These are phyloP conservation scores for Chanos chanos DNA, from an alignment of 2,797 vertebrate genomes.

Conservation along the genomic window DNA sequence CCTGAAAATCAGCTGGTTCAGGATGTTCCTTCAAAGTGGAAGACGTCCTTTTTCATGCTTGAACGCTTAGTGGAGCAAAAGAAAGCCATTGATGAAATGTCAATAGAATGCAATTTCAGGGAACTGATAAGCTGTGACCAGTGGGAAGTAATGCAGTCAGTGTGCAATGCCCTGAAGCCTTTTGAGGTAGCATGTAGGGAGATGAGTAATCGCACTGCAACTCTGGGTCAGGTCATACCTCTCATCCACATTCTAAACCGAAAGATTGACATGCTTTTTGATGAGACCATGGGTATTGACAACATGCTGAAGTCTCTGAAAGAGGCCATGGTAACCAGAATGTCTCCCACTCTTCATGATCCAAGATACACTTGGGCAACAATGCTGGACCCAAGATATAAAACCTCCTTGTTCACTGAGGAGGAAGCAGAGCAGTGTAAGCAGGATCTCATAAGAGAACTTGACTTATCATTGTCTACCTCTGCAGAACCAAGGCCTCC, in stretches of 20 bases:
- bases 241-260: conserved; percentile 94
- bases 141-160: conserved; percentile 97
- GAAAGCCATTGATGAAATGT: conserved; percentile 89
- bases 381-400: conserved; percentile 94
- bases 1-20: conserved; percentile 90
- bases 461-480: conserved; percentile 87
- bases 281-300: conserved; percentile 96
- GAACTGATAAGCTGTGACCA: conserved; percentile 96
- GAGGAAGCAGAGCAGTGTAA: conserved; percentile 92
- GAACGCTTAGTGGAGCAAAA: conserved; percentile 95
- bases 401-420: conserved; percentile 93
- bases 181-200: conserved; percentile 91
- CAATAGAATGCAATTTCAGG: conserved; percentile 90
- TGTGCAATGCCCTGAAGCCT: conserved; percentile 92
- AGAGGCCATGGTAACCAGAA: conserved; percentile 89
- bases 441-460: conserved; percentile 90
- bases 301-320: conserved; percentile 93
- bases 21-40: conserved; percentile 93
- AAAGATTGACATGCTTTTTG: conserved; percentile 93
- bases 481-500: conserved; percentile 72
- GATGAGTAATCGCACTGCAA: conserved; percentile 89
- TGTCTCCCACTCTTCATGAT: conserved; percentile 86
- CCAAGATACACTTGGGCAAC: conserved; percentile 90
- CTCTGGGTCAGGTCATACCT: conserved; percentile 95
- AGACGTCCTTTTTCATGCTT: conserved; percentile 92